Conservation (phyloP, 2,797 vertebrate genomes). For the Chrosomus eos region DNA sequence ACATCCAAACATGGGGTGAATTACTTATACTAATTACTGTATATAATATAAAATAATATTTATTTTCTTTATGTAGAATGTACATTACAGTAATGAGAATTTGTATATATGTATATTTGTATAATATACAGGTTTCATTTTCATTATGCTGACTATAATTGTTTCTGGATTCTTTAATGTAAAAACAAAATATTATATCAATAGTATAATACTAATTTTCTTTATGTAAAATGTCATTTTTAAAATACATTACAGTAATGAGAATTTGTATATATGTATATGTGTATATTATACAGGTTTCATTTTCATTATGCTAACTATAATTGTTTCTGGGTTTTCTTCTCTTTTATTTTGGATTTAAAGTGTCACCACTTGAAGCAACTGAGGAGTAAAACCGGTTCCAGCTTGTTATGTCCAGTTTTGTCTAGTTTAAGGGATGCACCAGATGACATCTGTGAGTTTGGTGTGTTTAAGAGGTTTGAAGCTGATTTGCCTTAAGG, state of each 20-base stretch:
- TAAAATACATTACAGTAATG: not conserved
- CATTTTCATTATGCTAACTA: not conserved
- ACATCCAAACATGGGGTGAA: not conserved
- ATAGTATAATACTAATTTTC: not conserved
- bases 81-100: no score
- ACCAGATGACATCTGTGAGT: not conserved
- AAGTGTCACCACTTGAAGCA: not conserved
- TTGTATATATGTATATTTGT: no score
- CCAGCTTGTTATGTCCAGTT: constrained; percentile 34
- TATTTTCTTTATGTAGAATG: no score
- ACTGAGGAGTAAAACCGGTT: not conserved
- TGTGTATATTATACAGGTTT: no score
- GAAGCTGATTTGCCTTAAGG: constrained; percentile 56
- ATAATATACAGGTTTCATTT: no score
- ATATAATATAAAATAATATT: no score
- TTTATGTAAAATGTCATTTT: not conserved
- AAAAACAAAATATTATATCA: no score
- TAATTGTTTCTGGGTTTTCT: not conserved
- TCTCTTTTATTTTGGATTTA: not conserved
- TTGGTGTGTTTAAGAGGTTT: not conserved
- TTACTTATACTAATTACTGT: no score
- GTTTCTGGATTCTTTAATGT: not conserved
- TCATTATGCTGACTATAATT: not conserved
- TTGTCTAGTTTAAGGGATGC: not conserved
- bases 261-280: no score